phyloP scores from a whole-genome alignment of 2,888 invertebrate genomes.

The Cetonia aurata region DNA sequence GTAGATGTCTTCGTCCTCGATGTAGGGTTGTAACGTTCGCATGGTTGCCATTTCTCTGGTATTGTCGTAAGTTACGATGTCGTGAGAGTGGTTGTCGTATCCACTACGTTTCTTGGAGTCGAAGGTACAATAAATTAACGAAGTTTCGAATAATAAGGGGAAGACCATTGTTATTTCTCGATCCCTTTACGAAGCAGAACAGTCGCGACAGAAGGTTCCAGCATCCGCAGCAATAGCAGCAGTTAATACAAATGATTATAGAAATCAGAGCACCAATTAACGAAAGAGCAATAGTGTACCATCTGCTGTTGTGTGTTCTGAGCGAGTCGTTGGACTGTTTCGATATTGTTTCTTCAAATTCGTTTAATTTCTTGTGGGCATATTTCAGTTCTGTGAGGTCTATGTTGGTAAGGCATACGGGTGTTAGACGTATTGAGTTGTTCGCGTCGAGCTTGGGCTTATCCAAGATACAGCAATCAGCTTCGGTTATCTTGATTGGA shows the following conservation, averaged over 20 bases:
- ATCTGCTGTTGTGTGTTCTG: conserved; percentile 46
- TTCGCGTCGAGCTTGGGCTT: conserved; percentile 36
- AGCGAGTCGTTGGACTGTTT: conserved; percentile 40
- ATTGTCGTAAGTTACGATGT: no score
- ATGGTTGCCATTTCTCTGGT: no score
- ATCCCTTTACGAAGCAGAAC: conserved; percentile 39
- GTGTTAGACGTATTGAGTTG: conserved; percentile 39
- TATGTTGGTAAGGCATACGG: conserved; percentile 47
- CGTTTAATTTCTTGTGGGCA: conserved; percentile 50
- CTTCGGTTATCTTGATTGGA: conserved; percentile 41
- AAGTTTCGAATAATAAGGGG: conserved; percentile 50
- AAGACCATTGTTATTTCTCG: conserved; percentile 43
- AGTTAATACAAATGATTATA: conserved; percentile 32
- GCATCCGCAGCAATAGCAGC: conserved; percentile 41
- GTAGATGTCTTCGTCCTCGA: no score
- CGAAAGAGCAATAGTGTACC: conserved; percentile 48
- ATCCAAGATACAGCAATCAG: conserved; percentile 44
- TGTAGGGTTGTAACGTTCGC: no score
- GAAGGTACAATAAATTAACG: conserved; percentile 49
- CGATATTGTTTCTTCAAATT: conserved; percentile 49
- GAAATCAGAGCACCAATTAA: conserved; percentile 33
- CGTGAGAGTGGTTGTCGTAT: conserved; percentile 4
- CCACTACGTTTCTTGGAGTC: conserved; percentile 44
- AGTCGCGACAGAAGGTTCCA: conserved; percentile 21
- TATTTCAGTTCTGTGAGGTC: conserved; percentile 48